These are phyloP conservation scores for Xerus rutilus DNA, from an alignment of 2,797 vertebrate genomes.

Conservation along the genomic window DNA sequence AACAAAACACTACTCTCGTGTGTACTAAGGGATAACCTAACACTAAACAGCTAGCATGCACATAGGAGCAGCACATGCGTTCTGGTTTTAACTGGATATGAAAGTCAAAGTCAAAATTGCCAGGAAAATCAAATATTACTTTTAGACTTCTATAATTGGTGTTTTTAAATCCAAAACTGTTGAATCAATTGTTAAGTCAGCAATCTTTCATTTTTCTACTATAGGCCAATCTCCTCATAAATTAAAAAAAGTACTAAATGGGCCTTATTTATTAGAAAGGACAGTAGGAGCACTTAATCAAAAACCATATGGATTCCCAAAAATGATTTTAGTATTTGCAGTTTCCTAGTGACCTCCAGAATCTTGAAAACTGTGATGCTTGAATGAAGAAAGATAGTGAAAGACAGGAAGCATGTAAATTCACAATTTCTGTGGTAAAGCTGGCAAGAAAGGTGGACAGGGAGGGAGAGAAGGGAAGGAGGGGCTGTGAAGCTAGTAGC, in stretches of 20 bases:
- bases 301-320: neutral
- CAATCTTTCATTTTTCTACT: neutral
- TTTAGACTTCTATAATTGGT: neutral
- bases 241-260: neutral
- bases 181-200: neutral
- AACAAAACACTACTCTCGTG: neutral
- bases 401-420: neutral
- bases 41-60: neutral
- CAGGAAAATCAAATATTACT: conserved; percentile 43
- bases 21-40: neutral
- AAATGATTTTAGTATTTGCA: conserved; percentile 29
- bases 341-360: conserved; percentile 17
- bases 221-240: neutral
- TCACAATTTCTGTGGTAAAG: neutral
- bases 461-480: neutral
- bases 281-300: neutral
- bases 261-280: conserved; percentile 31
- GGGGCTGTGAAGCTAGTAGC: neutral
- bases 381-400: neutral
- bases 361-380: neutral
- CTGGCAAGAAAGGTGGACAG: neutral
- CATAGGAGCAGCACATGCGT: neutral
- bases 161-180: conserved; percentile 13
- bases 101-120: conserved; percentile 39
- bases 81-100: conserved; percentile 3